Conservation (phyloP, 64 coral and sea anemone species). For the Cladopsammia gracilis region DNA sequence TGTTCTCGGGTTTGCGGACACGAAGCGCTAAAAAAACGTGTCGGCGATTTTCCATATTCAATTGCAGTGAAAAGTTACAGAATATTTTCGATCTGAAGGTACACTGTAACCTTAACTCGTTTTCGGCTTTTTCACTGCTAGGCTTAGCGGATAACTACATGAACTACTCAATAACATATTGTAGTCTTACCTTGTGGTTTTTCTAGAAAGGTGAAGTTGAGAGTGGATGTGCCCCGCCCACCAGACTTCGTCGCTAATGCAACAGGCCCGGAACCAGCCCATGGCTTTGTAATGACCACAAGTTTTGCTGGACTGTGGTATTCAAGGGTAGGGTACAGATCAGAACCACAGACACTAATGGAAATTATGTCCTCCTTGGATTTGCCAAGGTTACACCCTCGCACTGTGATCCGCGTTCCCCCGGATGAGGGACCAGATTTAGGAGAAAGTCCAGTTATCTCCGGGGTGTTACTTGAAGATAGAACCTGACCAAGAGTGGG, state of each 20-base stretch:
- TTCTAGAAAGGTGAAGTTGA: constrained; percentile 78
- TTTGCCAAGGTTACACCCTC: constrained; percentile 84
- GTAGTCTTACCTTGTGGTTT: constrained; percentile 41
- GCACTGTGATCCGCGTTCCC: constrained; percentile 83
- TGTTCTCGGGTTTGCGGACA: too few species aligned
- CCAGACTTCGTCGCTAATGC: constrained; percentile 89
- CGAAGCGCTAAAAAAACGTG: too few species aligned
- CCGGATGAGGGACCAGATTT: constrained; percentile 87
- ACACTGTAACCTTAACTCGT: too few species aligned
- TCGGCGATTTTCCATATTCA: too few species aligned
- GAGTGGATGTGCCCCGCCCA: constrained; percentile 84
- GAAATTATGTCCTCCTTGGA: constrained; percentile 76
- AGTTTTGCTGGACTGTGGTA: constrained; percentile 95
- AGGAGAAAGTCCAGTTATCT: constrained; percentile 94
- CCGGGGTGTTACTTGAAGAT: constrained; percentile 74
- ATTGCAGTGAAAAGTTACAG: too few species aligned
- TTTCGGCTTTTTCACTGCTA: too few species aligned
- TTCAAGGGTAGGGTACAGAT: constrained; percentile 71
- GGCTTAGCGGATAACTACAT: too few species aligned
- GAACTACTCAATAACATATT: background rate
- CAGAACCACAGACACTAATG: constrained; percentile 77
- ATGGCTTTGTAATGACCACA: constrained; percentile 78
- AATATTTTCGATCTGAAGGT: too few species aligned
- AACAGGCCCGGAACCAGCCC: constrained; percentile 86
- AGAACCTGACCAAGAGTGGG: constrained; percentile 93